Base-by-base conservation (phyloP, 2,888 invertebrate genomes). In the Melinaea marsaeus region DNA sequence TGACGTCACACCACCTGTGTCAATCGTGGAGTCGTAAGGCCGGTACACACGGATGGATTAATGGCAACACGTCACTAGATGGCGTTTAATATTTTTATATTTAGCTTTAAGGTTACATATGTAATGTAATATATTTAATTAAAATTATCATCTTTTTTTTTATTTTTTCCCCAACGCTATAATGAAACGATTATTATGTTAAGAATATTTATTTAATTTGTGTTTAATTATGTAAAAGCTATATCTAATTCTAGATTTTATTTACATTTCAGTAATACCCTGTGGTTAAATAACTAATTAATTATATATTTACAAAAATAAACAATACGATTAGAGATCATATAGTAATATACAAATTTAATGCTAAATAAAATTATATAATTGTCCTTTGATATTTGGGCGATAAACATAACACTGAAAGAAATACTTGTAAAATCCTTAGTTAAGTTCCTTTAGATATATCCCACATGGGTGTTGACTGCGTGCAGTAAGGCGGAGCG, bases 71-170 rank as follows among this genome's bases (percentile, higher is more conserved):
- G 71, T 74, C 72, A 69, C 66, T 68, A 73, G 74, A 72, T 72
- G 72, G 73, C 79, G 84, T 86, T 83, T 74, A 81, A 88, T 90
- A 90, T 90, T 90, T 90, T 90, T 90, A 81, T 90, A 90, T 87
- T 80, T 88, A 88, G 82, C 65, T 59, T 61, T 90, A 90, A 89
- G 89, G 78, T 78, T 83, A 83, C 84, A 65, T 57, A 57, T 64
- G 60, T 80, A 80, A 79, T 87, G 86, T 87, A 86, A 86, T 87
- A 85, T 85, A 86, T 84, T 78, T 79, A 83, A 84, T 77, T 83
- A 84, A 83, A 85, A 86, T 83, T 80, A 81, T 78, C 79, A 66
- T 61, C 55, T 64, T 71, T 69, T 71, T 76, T 75, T 74, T 51
- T 33, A 45, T 13, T n/a, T 37, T 42, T 32, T n/a, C 4, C 37